Evolutionary conservation across 2,888 invertebrate species (phyloP).

Genomic region (Thyatira batis): DNA sequence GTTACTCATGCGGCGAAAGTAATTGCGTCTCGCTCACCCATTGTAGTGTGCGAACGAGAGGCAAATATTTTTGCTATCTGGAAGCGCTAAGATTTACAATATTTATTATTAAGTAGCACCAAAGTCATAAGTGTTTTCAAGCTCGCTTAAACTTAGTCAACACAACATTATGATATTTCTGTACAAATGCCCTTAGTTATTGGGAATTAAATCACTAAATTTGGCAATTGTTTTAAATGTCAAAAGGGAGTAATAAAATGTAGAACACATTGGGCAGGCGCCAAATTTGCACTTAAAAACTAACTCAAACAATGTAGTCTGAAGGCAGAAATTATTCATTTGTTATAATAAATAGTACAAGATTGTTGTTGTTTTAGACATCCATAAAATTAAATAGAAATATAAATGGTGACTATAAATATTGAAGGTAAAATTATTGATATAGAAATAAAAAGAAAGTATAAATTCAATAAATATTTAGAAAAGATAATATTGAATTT

Average conservation of each 20-base stretch:
- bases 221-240: background rate
- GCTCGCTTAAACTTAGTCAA: conserved; percentile 50
- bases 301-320: no score
- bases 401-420: no score
- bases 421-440: no score
- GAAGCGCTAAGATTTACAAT: conserved; percentile 40
- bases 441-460: no score
- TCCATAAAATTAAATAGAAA: no score
- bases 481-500: no score
- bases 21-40: background rate
- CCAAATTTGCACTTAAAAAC: no score
- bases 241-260: background rate
- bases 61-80: conserved; percentile 19
- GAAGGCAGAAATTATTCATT: no score
- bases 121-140: conserved; percentile 52
- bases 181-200: background rate
- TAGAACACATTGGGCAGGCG: no score
- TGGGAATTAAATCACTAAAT: background rate
- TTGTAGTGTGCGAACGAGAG: background rate
- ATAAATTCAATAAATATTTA: no score
- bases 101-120: conserved; percentile 61
- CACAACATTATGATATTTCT: conserved; percentile 10
- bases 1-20: background rate
- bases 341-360: no score
- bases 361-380: no score